Percentiles rank a stretch among this genome's conserved stretches.
Evolutionary conservation across 2,113 vertebrate species (phyloP).

Genomic region (Brachypodius melanocephalos): DNA sequence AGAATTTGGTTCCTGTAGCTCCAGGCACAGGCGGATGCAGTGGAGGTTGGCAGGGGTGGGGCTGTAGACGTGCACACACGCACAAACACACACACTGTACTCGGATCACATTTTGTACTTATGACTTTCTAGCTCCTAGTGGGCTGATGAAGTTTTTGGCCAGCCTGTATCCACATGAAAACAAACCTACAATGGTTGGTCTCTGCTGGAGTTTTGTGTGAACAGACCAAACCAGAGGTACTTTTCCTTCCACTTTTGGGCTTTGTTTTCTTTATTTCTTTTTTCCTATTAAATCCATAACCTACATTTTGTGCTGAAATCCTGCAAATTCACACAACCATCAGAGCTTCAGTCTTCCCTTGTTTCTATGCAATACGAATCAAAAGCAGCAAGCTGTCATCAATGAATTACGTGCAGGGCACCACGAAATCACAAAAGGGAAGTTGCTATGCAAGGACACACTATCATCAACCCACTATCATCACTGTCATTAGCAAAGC

Average conservation of each 20-base stretch:
- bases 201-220: not conserved
- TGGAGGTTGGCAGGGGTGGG: not conserved
- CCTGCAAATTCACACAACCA: not conserved
- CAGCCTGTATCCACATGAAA: not conserved
- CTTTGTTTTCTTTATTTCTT: not conserved
- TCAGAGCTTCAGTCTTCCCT: not conserved
- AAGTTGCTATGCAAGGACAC: not conserved
- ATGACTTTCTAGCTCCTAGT: not conserved
- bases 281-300: not conserved
- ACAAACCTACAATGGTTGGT: not conserved
- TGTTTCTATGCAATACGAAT: not conserved
- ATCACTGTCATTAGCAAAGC: constrained; percentile 23
- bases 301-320: not conserved
- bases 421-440: not conserved
- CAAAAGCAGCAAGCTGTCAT: not conserved
- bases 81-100: not conserved
- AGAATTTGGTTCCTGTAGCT: not conserved
- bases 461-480: not conserved
- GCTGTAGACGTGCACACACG: not conserved
- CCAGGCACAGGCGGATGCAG: not conserved
- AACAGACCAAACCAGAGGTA: not conserved
- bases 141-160: not conserved
- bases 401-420: not conserved
- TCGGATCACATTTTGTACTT: not conserved
- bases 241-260: not conserved